A percentile compares a stretch with the other conserved stretches of the same genome.
phyloP scores from a whole-genome alignment of 2,888 invertebrate species.

The Opisthograptis luteolata region DNA sequence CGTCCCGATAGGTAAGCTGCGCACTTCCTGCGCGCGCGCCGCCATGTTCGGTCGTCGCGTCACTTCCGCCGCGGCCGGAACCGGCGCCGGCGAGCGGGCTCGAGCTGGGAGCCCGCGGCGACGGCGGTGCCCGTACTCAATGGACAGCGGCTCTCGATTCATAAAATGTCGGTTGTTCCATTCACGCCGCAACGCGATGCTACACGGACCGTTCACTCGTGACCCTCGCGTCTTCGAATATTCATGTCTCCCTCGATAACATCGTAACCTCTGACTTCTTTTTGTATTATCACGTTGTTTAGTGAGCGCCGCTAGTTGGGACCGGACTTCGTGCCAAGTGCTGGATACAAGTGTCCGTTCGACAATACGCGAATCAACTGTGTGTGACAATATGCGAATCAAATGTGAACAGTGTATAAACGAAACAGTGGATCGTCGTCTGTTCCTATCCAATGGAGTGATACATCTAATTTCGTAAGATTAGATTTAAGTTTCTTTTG shows the following conservation, averaged over 20 bases:
- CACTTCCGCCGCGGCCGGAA: slow-evolving; percentile 79
- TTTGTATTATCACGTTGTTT: slow-evolving; percentile 80
- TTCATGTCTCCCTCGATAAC: slow-evolving; percentile 83
- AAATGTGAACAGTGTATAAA: slow-evolving; percentile 77
- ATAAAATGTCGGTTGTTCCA: slow-evolving; percentile 83
- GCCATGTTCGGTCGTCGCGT: slow-evolving; percentile 81
- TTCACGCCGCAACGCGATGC: slow-evolving; percentile 79
- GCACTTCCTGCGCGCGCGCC: slow-evolving; percentile 83
- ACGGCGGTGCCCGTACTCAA: slow-evolving; percentile 68
- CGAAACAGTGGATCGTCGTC: slow-evolving; percentile 65
- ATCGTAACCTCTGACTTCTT: slow-evolving; percentile 82
- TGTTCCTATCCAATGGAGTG: slow-evolving; percentile 67
- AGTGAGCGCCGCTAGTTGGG: slow-evolving; percentile 69
- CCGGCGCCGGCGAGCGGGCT: slow-evolving; percentile 60
- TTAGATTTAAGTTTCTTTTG: slow-evolving; percentile 54
- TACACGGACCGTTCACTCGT: slow-evolving; percentile 80
- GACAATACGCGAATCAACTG: slow-evolving; percentile 61
- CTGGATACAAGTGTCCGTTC: slow-evolving; percentile 74
- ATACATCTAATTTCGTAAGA: slow-evolving; percentile 74
- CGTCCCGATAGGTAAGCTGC: slow-evolving; percentile 83
- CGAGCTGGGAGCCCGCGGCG: slow-evolving; percentile 62
- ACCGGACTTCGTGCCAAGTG: slow-evolving; percentile 76
- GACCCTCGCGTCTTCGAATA: slow-evolving; percentile 84
- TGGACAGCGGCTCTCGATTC: slow-evolving; percentile 81
- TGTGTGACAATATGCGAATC: slow-evolving; percentile 61